Evolutionary conservation across 2,113 vertebrate species (phyloP).

Genomic region (Neotragus pygmaeus): DNA sequence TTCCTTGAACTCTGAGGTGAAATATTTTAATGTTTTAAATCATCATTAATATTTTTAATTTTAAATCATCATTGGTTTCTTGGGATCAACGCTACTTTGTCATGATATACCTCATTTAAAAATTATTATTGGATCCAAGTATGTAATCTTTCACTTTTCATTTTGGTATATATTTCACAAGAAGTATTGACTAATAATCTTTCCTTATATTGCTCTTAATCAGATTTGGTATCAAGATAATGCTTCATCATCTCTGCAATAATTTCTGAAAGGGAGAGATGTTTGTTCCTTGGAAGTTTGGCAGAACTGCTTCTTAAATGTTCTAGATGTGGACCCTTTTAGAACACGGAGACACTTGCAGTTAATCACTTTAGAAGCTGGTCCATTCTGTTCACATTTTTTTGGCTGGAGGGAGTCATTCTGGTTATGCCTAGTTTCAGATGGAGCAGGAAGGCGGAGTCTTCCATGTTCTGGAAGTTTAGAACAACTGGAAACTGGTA

Average conservation of each 20-base stretch:
- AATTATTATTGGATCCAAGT: not conserved
- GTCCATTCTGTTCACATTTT: not conserved
- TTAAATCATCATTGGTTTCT: not conserved
- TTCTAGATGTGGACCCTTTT: not conserved
- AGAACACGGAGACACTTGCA: not conserved
- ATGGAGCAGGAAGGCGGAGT: not conserved
- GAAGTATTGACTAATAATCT: not conserved
- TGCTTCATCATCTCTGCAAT: not conserved
- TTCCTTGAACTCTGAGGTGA: not conserved
- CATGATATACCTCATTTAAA: not conserved
- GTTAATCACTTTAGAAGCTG: not conserved
- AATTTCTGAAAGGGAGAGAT: conserved; percentile 13
- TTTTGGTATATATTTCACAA: not conserved
- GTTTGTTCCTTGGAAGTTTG: conserved; percentile 11
- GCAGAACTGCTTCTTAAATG: not conserved
- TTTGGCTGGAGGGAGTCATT: not conserved
- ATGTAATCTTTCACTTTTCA: not conserved
- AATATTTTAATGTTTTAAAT: conserved; percentile 17
- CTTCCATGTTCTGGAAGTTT: not conserved
- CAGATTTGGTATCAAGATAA: not conserved
- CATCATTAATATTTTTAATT: not conserved
- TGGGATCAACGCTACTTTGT: not conserved
- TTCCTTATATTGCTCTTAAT: not conserved
- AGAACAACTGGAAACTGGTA: not conserved
- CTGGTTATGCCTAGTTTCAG: not conserved